Evolutionary conservation across 1,140 invertebrate genomes (phyloP), one percentile per base, ranked within the genome.

Genomic region (Medauroidea extradentata): DNA sequence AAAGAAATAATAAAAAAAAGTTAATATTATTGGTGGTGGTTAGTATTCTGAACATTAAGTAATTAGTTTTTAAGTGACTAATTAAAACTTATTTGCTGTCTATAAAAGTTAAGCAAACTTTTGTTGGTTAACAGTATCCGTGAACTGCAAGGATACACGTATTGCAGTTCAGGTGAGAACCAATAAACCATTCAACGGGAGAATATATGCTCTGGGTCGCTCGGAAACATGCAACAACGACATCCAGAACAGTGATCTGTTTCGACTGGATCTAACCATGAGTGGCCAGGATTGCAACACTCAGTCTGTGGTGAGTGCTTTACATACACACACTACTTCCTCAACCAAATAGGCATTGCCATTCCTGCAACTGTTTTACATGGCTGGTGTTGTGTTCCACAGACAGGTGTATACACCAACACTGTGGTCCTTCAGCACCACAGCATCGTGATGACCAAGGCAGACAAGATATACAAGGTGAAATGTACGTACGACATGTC

Each of bases 401-500:
- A 96, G 93, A 91, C 86, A 66, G 93, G 93, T 48, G 89, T 95
- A 24, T 96, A 94, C 73, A 93, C 92, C 14, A 96, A 96, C 74
- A 96, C 93, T 0, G 92, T 96, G 16, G 93, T 96, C 1, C 81
- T 96, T 1, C 94, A 96, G 76, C 93, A 96, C 70, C 93, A 96
- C 77, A 95, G 92, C 68, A 92, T 96, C 7, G 93, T 96, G 2
- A 94, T 96, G 90, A 96, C 93, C 11, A 96, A 96, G 77, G 92
- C 93, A 1, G 94, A 96, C 73, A 96, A 96, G 73, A 95, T 96
- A 66, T 96, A 96, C 82, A 95, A 95, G 77, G 91, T 96, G 34
- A 93, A 95, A 69, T 96, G 94, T 70, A 96, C 93, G 0, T 96
- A 96, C 71, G 94, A 96, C 74, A 96, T 96, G 87, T 92, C 91